phyloP scores from a whole-genome alignment of 2,797 vertebrate genomes.

The Pseudomugil gertrudae region DNA sequence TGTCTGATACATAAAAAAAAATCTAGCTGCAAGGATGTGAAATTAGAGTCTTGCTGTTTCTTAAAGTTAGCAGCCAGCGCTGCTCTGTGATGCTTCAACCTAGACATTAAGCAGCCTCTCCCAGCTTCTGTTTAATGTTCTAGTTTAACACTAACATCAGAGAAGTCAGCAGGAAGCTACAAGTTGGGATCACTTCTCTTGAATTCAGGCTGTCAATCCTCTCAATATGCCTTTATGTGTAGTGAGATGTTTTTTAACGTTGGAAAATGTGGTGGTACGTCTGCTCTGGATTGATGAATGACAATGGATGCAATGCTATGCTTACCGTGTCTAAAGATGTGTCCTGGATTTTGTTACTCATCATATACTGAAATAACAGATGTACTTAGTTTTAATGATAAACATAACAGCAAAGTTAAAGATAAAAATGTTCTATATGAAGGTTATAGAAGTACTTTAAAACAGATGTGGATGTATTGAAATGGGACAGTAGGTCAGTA shows the following conservation, averaged over 20 bases:
- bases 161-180: no score
- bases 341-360: background rate
- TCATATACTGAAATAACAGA: no score
- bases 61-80: background rate
- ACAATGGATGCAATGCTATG: no score
- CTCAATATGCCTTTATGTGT: no score
- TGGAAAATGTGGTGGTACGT: no score
- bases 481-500: background rate
- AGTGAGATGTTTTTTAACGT: no score
- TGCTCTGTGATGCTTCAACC: background rate
- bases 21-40: background rate
- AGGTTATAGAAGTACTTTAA: background rate
- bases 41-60: background rate
- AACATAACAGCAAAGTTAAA: background rate
- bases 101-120: background rate
- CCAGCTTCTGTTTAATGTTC: background rate
- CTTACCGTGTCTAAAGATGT: no score
- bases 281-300: no score
- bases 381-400: background rate
- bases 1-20: slow-evolving; percentile 1
- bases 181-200: no score
- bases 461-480: background rate
- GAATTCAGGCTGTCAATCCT: no score
- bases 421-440: background rate
- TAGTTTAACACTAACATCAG: background rate